phyloP scores from a whole-genome alignment of 2,888 invertebrate genomes.

The Phytoseiulus persimilis region DNA sequence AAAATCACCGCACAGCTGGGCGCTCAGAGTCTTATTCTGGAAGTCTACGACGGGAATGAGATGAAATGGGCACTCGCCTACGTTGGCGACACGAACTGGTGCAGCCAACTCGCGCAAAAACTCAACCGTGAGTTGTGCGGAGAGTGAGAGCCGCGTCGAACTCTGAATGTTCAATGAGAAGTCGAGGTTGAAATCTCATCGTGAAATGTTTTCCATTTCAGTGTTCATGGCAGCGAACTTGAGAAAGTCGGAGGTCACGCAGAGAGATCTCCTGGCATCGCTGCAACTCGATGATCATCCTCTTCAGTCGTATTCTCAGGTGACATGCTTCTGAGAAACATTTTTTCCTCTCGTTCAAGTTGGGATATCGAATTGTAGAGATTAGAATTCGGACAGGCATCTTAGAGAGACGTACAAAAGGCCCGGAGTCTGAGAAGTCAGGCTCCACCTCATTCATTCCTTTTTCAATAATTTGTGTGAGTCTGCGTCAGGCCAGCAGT shows the following conservation, averaged over 20 bases:
- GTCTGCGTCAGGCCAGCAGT: too few species aligned
- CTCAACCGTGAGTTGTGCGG: conserved; percentile 16
- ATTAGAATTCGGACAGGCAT: too few species aligned
- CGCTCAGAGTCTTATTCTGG: neutral
- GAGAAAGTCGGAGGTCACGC: neutral
- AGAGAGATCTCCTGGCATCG: neutral
- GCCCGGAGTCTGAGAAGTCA: too few species aligned
- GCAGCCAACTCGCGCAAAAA: neutral
- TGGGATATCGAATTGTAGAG: too few species aligned
- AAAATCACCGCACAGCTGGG: conserved; percentile 10
- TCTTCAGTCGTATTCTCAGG: neutral
- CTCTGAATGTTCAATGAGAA: neutral
- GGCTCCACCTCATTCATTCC: too few species aligned
- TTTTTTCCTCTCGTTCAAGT: too few species aligned
- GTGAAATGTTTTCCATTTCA: neutral
- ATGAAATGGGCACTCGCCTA: neutral
- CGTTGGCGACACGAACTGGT: conserved; percentile 11
- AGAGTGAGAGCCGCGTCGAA: too few species aligned
- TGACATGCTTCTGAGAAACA: neutral
- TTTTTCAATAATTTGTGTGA: too few species aligned
- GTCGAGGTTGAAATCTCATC: neutral
- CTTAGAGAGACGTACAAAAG: too few species aligned
- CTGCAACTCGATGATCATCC: neutral
- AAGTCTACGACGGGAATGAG: neutral
- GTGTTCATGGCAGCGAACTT: neutral